Conservation (phyloP, 2,113 vertebrate genomes). For the Muntiacus reevesi region DNA sequence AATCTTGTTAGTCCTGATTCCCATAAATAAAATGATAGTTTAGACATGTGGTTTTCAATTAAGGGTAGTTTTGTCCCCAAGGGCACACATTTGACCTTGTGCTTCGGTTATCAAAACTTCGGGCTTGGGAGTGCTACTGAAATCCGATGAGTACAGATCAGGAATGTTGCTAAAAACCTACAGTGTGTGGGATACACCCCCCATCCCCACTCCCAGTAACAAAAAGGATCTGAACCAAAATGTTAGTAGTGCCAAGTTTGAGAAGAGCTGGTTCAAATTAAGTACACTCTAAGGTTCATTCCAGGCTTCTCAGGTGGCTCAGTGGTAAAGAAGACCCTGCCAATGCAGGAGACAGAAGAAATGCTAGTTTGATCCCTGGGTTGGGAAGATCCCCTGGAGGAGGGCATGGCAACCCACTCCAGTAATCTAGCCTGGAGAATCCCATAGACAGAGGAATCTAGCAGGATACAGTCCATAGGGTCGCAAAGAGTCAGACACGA, state of each 20-base stretch:
- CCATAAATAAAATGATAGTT: not conserved
- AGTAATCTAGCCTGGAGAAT: not conserved
- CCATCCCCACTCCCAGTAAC: not conserved
- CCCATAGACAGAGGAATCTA: not conserved
- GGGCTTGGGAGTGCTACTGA: not conserved
- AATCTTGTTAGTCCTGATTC: not conserved
- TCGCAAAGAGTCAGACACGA: not conserved
- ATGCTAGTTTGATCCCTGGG: not conserved
- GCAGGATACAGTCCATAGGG: not conserved
- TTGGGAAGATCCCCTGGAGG: not conserved
- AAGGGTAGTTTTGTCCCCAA: not conserved
- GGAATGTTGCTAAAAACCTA: not conserved
- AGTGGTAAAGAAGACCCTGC: not conserved
- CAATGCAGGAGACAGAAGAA: not conserved
- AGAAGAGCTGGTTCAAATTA: not conserved
- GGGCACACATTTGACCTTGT: not conserved
- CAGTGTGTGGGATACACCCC: rapidly evolving
- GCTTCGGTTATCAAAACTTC: not conserved
- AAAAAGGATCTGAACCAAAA: not conserved
- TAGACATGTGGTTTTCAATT: not conserved
- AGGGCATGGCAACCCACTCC: not conserved
- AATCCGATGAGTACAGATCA: not conserved
- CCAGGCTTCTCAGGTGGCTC: not conserved
- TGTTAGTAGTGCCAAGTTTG: not conserved
- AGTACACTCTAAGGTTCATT: not conserved